Conservation (phyloP, 2,797 vertebrate genomes). For the Malacoraja senta region DNA sequence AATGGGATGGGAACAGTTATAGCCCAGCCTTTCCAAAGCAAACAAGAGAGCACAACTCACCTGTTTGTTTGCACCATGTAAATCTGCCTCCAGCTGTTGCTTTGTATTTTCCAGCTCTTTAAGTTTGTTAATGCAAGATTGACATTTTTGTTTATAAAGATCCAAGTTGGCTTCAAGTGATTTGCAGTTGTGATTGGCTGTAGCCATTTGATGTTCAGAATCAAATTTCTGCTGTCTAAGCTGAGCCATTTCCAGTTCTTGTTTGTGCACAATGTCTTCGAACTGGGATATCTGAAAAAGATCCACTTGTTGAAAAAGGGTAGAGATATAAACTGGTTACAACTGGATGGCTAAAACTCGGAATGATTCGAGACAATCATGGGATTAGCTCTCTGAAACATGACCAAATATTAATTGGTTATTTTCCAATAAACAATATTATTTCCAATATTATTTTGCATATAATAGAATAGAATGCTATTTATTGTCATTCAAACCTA, state of each 20-base stretch:
- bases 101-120: slow-evolving; percentile 54
- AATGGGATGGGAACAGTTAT: no score
- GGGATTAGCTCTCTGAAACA: background rate
- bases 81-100: slow-evolving; percentile 53
- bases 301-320: background rate
- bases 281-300: slow-evolving; percentile 52
- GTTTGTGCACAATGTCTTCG: slow-evolving; percentile 50
- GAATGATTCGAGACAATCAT: background rate
- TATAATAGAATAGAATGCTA: no score
- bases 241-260: slow-evolving; percentile 47
- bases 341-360: background rate
- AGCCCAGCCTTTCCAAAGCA: background rate
- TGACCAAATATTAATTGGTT: background rate
- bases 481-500: no score
- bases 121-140: slow-evolving; percentile 52
- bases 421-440: background rate
- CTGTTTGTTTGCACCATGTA: slow-evolving; percentile 53
- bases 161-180: slow-evolving; percentile 53
- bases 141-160: slow-evolving; percentile 58
- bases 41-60: slow-evolving; percentile 44
- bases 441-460: background rate
- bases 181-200: slow-evolving; percentile 51
- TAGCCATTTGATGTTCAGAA: slow-evolving; percentile 49
- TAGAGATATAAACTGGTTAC: background rate
- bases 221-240: slow-evolving; percentile 49